These are phyloP conservation scores for Xenentodon cancila DNA, from an alignment of 2,797 vertebrate species.

Conservation along the genomic window DNA sequence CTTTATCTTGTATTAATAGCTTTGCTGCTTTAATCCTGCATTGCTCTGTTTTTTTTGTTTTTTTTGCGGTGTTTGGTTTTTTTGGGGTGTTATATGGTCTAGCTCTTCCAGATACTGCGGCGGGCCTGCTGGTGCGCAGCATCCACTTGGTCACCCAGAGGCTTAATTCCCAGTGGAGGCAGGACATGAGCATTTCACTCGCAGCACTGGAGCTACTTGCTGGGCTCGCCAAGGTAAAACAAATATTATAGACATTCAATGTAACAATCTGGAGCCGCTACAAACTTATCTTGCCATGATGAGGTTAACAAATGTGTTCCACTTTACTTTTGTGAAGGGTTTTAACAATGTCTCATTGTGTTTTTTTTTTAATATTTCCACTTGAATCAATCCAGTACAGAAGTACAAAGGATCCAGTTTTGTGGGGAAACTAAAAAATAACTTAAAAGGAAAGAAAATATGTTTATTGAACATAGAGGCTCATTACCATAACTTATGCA, in stretches of 20 bases:
- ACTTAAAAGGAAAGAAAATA: too few relatives aligned
- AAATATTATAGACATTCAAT: background rate
- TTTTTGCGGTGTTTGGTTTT: conserved; percentile 88
- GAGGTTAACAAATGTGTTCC: too few relatives aligned
- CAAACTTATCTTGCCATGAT: too few relatives aligned
- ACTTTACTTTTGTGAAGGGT: too few relatives aligned
- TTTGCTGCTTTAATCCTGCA: conserved; percentile 55
- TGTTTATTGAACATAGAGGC: too few relatives aligned
- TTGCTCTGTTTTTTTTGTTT: conserved; percentile 82
- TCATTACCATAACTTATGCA: too few relatives aligned
- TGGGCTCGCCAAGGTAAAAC: conserved; percentile 92
- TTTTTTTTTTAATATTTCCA: too few relatives aligned
- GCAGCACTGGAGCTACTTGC: conserved; percentile 95
- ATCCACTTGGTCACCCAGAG: conserved; percentile 97
- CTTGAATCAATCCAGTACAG: too few relatives aligned
- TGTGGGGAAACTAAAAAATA: too few relatives aligned
- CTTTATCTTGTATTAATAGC: conserved; percentile 18
- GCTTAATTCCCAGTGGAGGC: conserved; percentile 94
- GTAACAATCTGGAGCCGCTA: too few relatives aligned
- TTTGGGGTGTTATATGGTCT: conserved; percentile 83
- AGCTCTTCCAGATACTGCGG: conserved; percentile 98
- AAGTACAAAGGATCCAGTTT: too few relatives aligned
- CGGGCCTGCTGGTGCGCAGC: conserved; percentile 95
- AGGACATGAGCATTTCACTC: conserved; percentile 96
- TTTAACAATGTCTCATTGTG: too few relatives aligned